Base-by-base conservation (phyloP, 2,888 invertebrate species). In the Drosophila nigricruria region DNA sequence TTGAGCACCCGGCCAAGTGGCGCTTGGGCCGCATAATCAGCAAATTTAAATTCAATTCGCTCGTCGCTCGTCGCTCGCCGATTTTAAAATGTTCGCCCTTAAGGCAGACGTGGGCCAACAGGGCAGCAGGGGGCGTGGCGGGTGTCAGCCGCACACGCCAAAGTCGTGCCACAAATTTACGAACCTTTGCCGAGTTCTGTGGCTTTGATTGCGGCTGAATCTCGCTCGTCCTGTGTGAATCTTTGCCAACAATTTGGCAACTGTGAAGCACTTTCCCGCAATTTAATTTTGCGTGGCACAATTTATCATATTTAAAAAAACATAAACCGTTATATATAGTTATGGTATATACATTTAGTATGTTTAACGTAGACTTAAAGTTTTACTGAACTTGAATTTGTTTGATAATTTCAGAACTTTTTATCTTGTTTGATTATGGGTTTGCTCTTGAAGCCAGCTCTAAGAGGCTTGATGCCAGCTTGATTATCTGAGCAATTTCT, bases 231-330 rank as follows among this genome's bases (percentile, higher is more conserved):
- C 18, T 59, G 47, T 32, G 60, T 18, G 30, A 57, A 50, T 54
- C 34, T 45, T 53, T 23, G 38, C 45, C 53, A 40, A 27, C n/a
- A 20, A 34, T 54, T 49, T 56, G 66, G 14, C 18, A 61, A 69
- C 69, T 82, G 60, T 79, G 78, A 59, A 76, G 82, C 78, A 70
- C 69, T 81, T 85, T 81, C 18, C 30, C 30, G 18, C 49, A 74
- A 84, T 87, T 90, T 70, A 77, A 74, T 58, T 81, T 8, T 85
- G 88, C 84, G 87, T 89, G 79, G 77, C 86, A 73, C 90, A 88
- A 92, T 92, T 91, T 91, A 91, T 92, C 92, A 92, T 92, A 83
- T 91, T 91, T 92, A 92, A 91, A 86, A 80, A 82, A 84, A 80
- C 79, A 86, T 91, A 90, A 81, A 78, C 82, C 52, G 45, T 56